phyloP scores from a whole-genome alignment of 37 sponge, comb jelly and placozoan species.

The Chondrosia reniformis region DNA sequence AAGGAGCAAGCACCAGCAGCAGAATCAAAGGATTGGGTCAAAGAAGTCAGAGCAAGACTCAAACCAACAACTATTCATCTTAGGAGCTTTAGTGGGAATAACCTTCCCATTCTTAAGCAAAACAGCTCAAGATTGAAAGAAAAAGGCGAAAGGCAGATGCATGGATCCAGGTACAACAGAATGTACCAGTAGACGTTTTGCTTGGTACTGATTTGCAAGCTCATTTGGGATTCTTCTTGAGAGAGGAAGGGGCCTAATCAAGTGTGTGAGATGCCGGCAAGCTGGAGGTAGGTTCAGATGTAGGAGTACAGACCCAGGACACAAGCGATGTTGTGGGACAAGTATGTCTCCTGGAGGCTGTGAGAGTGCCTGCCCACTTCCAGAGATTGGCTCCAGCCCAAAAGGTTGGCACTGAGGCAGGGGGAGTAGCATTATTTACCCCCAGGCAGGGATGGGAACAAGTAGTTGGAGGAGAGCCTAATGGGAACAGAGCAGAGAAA shows the following conservation, averaged over 20 bases:
- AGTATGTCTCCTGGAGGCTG: neutral
- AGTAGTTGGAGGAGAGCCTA: too few relatives aligned
- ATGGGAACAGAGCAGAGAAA: too few relatives aligned
- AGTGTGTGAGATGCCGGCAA: too few relatives aligned
- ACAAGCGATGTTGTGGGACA: too few relatives aligned
- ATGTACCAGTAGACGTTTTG: constrained; percentile 10
- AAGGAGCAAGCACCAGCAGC: neutral
- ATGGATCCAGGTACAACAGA: constrained; percentile 14
- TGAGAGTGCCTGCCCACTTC: neutral
- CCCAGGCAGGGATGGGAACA: too few relatives aligned
- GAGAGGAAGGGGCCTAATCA: neutral
- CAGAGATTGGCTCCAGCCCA: neutral
- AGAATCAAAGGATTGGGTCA: neutral
- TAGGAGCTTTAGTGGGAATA: constrained; percentile 7
- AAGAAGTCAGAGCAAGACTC: neutral
- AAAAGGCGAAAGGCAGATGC: neutral
- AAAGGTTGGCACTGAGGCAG: too few relatives aligned
- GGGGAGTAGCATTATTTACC: too few relatives aligned
- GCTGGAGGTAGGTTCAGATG: too few relatives aligned
- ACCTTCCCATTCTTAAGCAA: neutral
- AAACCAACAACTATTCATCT: constrained; percentile 1
- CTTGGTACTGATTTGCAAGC: constrained; percentile 13
- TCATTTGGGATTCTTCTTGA: neutral
- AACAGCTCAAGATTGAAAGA: neutral
- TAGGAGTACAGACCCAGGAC: too few relatives aligned